Percentiles rank a stretch among this genome's conserved stretches.
Evolutionary conservation across 2,888 invertebrate genomes (phyloP).

Genomic region (Rhodophaea formosa): DNA sequence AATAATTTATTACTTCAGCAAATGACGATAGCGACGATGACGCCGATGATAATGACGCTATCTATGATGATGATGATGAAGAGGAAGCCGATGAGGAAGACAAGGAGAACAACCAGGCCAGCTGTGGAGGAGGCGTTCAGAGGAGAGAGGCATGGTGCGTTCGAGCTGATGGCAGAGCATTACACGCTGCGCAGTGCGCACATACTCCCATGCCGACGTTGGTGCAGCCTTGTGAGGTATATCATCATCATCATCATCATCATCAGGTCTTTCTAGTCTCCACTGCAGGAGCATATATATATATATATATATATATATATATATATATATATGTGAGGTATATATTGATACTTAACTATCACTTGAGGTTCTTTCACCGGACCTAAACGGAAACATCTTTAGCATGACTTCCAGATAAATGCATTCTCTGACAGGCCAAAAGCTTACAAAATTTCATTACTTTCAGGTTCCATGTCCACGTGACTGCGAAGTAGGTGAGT

Average conservation of each 20-base stretch:
- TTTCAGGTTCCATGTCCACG: slow-evolving; percentile 80
- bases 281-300: too few relatives aligned
- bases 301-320: too few relatives aligned
- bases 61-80: slow-evolving; percentile 63
- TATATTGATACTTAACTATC: too few relatives aligned
- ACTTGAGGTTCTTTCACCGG: too few relatives aligned
- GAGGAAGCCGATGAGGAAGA: slow-evolving; percentile 49
- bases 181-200: slow-evolving; percentile 73
- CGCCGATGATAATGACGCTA: slow-evolving; percentile 59
- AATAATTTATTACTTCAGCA: slow-evolving; percentile 23
- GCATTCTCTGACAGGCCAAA: too few relatives aligned
- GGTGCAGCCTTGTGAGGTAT: slow-evolving; percentile 78
- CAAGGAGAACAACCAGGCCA: slow-evolving; percentile 41
- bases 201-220: slow-evolving; percentile 75
- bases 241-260: too few relatives aligned
- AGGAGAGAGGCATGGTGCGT: slow-evolving; percentile 79
- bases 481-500: slow-evolving; percentile 82
- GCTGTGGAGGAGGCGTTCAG: slow-evolving; percentile 82
- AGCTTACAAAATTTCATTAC: neutral
- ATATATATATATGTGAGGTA: too few relatives aligned
- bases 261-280: too few relatives aligned
- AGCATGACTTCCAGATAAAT: too few relatives aligned
- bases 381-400: too few relatives aligned
- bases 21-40: slow-evolving; percentile 61
- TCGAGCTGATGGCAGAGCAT: slow-evolving; percentile 67